phyloP scores from a whole-genome alignment of 2,797 vertebrate species.

The Thalassophryne amazonica region DNA sequence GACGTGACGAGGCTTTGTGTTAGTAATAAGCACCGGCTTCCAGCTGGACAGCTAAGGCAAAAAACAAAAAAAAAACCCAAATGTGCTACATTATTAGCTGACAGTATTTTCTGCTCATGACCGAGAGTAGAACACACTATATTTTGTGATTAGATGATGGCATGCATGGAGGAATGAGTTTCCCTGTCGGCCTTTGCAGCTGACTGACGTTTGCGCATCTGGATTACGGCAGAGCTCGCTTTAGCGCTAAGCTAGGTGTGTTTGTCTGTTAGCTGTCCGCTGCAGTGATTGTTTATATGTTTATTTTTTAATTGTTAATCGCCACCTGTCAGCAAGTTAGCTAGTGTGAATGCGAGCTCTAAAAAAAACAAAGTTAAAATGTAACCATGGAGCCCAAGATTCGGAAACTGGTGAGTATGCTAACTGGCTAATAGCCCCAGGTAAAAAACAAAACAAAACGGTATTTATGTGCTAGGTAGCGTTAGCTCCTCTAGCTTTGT shows the following conservation, averaged over 20 bases:
- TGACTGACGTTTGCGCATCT: constrained; percentile 62
- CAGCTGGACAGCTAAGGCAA: too few relatives aligned
- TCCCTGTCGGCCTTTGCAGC: constrained; percentile 6
- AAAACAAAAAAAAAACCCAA: too few relatives aligned
- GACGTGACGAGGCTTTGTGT: too few relatives aligned
- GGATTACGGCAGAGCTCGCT: constrained; percentile 47
- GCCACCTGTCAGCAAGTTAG: constrained; percentile 24
- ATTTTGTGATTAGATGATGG: neutral
- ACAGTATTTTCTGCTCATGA: neutral
- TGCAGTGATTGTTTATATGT: neutral
- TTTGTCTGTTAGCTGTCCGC: constrained; percentile 4
- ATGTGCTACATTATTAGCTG: too few relatives aligned
- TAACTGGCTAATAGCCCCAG: neutral
- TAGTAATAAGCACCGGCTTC: too few relatives aligned
- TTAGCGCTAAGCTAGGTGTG: constrained; percentile 21
- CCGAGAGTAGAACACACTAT: neutral
- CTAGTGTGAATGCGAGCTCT: constrained; percentile 9
- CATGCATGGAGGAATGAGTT: neutral
- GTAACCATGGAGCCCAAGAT: constrained; percentile 60
- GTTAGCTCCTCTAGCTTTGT: constrained; percentile 49
- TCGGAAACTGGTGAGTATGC: constrained; percentile 71
- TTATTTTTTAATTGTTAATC: constrained; percentile 3
- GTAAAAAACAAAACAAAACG: constrained; percentile 16
- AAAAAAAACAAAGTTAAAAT: constrained; percentile 15
- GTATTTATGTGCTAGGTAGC: constrained; percentile 3